phyloP scores from a whole-genome alignment of 2,797 vertebrate genomes.

The Moxostoma hubbsi region DNA sequence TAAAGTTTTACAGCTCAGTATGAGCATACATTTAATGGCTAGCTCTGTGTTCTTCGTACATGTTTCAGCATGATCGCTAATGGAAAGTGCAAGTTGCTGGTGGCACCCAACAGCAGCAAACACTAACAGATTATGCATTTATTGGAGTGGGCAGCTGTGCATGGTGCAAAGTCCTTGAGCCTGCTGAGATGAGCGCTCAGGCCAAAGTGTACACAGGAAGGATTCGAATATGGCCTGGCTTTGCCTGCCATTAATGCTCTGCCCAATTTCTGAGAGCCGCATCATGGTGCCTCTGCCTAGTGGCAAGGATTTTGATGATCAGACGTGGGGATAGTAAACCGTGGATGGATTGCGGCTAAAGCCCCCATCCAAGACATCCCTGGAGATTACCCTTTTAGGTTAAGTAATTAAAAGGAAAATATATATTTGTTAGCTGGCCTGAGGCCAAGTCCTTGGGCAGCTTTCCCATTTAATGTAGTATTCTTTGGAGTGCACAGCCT shows the following conservation, averaged over 20 bases:
- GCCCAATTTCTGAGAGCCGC: conserved; percentile 35
- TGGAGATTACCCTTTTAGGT: conserved; percentile 58
- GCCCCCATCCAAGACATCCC: conserved; percentile 37
- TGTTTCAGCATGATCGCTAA: conserved; percentile 49
- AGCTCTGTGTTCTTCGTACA: conserved; percentile 42
- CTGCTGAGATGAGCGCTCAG: conserved; percentile 49
- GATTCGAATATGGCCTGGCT: conserved; percentile 41
- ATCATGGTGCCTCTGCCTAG: conserved; percentile 22
- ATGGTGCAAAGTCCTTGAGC: conserved; percentile 52
- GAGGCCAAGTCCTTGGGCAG: conserved; percentile 45
- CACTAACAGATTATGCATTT: conserved; percentile 65
- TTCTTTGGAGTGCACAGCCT: conserved; percentile 29
- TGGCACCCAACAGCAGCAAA: conserved; percentile 59
- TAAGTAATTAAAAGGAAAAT: conserved; percentile 55
- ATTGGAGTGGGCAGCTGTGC: conserved; percentile 60
- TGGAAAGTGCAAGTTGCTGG: conserved; percentile 54
- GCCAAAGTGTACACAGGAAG: conserved; percentile 48
- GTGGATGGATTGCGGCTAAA: conserved; percentile 45
- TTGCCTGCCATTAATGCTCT: conserved; percentile 18
- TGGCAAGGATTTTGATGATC: conserved; percentile 37
- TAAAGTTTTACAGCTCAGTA: conserved; percentile 3
- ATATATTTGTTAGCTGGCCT: conserved; percentile 54
- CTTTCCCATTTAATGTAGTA: conserved; percentile 52
- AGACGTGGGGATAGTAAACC: conserved; percentile 24
- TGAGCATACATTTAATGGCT: conserved; percentile 56